Percentiles rank a stretch among this genome's conserved stretches.
These are phyloP conservation scores for Rhinogobio ventralis DNA, from an alignment of 2,797 vertebrate species.

Conservation along the genomic window DNA sequence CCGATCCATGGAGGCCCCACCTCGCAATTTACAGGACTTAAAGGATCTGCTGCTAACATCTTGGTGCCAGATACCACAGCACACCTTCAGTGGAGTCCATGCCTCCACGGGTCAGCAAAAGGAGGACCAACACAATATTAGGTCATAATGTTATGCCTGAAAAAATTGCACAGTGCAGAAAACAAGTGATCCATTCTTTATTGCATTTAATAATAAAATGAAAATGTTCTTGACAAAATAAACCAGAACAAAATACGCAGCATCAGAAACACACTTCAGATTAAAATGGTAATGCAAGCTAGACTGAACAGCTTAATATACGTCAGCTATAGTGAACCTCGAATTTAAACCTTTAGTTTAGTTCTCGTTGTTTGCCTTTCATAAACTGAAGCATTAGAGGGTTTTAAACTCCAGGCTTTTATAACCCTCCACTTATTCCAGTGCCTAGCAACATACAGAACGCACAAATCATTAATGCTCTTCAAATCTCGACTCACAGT, in stretches of 20 bases:
- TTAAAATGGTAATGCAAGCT: neutral
- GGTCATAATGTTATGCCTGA: no score
- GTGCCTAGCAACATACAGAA: constrained; percentile 30
- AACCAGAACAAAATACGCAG: neutral
- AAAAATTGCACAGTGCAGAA: no score
- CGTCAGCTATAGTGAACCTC: neutral
- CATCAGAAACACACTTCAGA: neutral
- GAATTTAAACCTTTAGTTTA: constrained; percentile 13
- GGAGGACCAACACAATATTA: no score
- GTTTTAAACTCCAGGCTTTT: constrained; percentile 2
- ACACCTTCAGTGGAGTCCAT: no score
- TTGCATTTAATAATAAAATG: neutral
- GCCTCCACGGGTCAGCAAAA: no score
- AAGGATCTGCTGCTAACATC: no score
- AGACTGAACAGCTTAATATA: neutral
- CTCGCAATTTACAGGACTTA: no score
- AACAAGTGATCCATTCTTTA: neutral
- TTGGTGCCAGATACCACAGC: no score
- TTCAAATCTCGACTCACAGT: neutral
- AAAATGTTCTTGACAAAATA: neutral
- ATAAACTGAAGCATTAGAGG: neutral
- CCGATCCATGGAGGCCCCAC: no score
- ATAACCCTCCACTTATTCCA: neutral
- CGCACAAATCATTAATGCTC: neutral
- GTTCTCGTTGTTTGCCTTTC: constrained; percentile 18